Conservation (phyloP, 2,797 vertebrate genomes). For the Liasis olivaceus region DNA sequence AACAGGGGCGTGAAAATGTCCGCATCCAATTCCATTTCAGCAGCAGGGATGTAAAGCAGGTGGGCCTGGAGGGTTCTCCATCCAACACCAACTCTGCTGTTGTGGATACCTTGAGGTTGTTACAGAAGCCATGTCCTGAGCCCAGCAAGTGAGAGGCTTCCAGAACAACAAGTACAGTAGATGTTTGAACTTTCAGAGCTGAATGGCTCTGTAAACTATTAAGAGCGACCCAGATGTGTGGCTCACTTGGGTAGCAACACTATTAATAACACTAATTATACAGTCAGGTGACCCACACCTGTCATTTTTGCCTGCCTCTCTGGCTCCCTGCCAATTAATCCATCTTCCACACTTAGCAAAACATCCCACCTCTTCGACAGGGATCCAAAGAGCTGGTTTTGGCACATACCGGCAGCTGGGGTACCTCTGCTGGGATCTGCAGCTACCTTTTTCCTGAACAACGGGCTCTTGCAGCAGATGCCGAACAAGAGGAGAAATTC, state of each 20-base stretch:
- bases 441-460: conserved; percentile 52
- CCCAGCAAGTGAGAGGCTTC: not conserved
- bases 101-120: too few relatives aligned
- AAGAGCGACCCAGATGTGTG: conserved; percentile 2
- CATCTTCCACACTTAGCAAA: conserved; percentile 53
- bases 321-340: conserved; percentile 55
- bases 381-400: conserved; percentile 50
- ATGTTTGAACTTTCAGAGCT: not conserved
- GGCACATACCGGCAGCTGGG: conserved; percentile 2
- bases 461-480: not conserved
- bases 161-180: not conserved
- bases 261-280: conserved; percentile 52
- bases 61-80: not conserved
- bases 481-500: not conserved
- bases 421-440: conserved; percentile 19
- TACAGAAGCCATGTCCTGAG: not conserved
- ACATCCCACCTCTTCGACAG: not conserved
- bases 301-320: conserved; percentile 34
- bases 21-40: too few relatives aligned
- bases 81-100: not conserved
- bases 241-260: conserved; percentile 38
- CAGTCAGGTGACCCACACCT: conserved; percentile 59
- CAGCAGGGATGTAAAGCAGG: not conserved
- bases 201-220: not conserved
- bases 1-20: not conserved